Evolutionary conservation across 2,113 vertebrate genomes (phyloP).

Genomic region (Gymnocephalus cernua): DNA sequence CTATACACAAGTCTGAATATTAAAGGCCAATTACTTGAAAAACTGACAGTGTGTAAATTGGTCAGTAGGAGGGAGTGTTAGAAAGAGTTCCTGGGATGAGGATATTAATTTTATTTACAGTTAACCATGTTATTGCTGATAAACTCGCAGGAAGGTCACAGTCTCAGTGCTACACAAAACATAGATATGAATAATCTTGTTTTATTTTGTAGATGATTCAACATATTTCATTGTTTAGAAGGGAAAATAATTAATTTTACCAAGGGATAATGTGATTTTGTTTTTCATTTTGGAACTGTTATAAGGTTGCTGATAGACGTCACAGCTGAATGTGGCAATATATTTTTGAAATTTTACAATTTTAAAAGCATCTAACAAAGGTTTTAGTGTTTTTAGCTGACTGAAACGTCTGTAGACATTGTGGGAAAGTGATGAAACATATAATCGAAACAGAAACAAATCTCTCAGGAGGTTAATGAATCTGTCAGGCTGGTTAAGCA

Average conservation of each 20-base stretch:
- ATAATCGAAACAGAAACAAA: neutral
- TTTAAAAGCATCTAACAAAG: neutral
- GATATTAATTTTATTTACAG: slow-evolving; percentile 13
- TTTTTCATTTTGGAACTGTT: neutral
- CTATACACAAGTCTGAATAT: slow-evolving; percentile 53
- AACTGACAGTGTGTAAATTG: slow-evolving; percentile 52
- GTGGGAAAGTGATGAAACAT: neutral
- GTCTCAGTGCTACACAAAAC: neutral
- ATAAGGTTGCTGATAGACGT: neutral
- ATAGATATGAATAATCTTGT: neutral
- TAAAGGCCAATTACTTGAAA: slow-evolving; percentile 58
- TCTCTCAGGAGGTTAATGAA: neutral
- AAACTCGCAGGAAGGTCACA: neutral
- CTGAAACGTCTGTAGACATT: neutral
- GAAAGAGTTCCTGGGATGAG: slow-evolving; percentile 20
- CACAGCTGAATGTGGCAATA: neutral
- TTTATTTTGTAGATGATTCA: neutral
- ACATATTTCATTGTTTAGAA: neutral
- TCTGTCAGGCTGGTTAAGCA: neutral
- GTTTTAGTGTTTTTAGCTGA: neutral
- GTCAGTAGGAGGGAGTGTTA: neutral
- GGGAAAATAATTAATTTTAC: neutral
- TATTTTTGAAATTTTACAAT: neutral
- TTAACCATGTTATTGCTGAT: slow-evolving; percentile 23
- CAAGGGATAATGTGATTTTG: neutral